Evolutionary conservation across 2,888 invertebrate species (phyloP).

Genomic region (Drepanosiphum platanoidis): DNA sequence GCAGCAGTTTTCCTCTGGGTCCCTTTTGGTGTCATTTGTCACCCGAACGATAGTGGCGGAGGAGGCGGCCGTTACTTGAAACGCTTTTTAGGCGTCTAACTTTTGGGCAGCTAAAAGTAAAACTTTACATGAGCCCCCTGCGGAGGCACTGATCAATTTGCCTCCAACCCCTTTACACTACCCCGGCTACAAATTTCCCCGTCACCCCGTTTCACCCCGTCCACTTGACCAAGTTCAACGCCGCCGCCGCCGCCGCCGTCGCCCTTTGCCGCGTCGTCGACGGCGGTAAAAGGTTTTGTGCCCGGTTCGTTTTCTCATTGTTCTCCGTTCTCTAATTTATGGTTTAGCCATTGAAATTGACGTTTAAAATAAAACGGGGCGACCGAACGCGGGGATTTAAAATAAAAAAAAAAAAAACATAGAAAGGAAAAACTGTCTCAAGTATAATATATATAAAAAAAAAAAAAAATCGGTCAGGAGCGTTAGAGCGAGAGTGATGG

Average conservation of each 20-base stretch:
- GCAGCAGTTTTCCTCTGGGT: slow-evolving; percentile 52
- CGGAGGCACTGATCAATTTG: slow-evolving; percentile 51
- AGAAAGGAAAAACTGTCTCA: slow-evolving; percentile 36
- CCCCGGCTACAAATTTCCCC: neutral
- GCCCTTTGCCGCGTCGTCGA: neutral
- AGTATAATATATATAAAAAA: too few relatives aligned
- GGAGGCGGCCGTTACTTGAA: slow-evolving; percentile 10
- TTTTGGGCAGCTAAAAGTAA: slow-evolving; percentile 40
- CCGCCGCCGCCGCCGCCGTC: slow-evolving; percentile 14
- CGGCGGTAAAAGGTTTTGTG: slow-evolving; percentile 51
- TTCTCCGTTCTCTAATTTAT: slow-evolving; percentile 57
- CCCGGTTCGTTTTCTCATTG: slow-evolving; percentile 49
- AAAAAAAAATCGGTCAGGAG: slow-evolving; percentile 62
- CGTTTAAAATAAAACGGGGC: slow-evolving; percentile 55
- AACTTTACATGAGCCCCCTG: slow-evolving; percentile 55
- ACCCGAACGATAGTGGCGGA: neutral
- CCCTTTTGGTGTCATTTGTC: slow-evolving; percentile 59
- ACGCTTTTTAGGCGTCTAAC: slow-evolving; percentile 60
- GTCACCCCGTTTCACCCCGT: neutral
- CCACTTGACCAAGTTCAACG: slow-evolving; percentile 42
- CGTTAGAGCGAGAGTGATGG: slow-evolving; percentile 11
- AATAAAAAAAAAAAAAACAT: slow-evolving; percentile 34
- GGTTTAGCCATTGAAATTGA: slow-evolving; percentile 56
- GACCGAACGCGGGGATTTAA: neutral
- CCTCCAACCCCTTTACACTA: neutral